A percentile compares a stretch with the other conserved stretches of the same genome.
Evolutionary conservation across 2,797 vertebrate genomes (phyloP).

Genomic region (Pantherophis alleghaniensis): DNA sequence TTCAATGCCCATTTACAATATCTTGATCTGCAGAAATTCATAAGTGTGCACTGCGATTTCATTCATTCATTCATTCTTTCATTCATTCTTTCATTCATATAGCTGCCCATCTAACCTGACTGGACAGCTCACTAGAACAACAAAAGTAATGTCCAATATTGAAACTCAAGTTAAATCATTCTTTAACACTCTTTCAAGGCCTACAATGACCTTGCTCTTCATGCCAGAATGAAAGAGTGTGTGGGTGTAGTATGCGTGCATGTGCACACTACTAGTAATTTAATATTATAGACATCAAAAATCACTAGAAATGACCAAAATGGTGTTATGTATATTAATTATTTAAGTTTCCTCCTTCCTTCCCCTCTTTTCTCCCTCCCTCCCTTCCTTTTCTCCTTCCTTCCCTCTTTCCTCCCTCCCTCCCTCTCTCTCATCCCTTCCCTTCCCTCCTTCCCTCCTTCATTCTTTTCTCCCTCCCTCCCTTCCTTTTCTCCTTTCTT

Average conservation of each 20-base stretch:
- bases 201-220: background rate
- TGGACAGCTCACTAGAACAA: background rate
- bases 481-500: too few relatives aligned
- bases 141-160: background rate
- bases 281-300: slow-evolving; percentile 54
- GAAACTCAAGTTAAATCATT: background rate
- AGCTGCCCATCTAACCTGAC: background rate
- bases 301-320: slow-evolving; percentile 51
- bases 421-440: fast-evolving
- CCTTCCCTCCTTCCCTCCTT: too few relatives aligned
- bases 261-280: slow-evolving; percentile 28
- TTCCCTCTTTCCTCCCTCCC: fast-evolving
- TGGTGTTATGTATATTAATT: slow-evolving; percentile 61
- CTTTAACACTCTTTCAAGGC: background rate
- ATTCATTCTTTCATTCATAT: background rate
- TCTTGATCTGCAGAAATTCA: slow-evolving; percentile 1
- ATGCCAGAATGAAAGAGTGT: background rate
- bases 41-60: background rate
- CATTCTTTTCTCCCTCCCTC: too few relatives aligned
- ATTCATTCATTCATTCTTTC: background rate
- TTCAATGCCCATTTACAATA: background rate
- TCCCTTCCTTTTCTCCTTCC: fast-evolving
- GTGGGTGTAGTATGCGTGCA: background rate
- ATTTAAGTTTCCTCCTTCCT: background rate
- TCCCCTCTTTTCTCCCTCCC: background rate